Conservation (phyloP, 2,113 vertebrate genomes). For the Tragelaphus imberbis region DNA sequence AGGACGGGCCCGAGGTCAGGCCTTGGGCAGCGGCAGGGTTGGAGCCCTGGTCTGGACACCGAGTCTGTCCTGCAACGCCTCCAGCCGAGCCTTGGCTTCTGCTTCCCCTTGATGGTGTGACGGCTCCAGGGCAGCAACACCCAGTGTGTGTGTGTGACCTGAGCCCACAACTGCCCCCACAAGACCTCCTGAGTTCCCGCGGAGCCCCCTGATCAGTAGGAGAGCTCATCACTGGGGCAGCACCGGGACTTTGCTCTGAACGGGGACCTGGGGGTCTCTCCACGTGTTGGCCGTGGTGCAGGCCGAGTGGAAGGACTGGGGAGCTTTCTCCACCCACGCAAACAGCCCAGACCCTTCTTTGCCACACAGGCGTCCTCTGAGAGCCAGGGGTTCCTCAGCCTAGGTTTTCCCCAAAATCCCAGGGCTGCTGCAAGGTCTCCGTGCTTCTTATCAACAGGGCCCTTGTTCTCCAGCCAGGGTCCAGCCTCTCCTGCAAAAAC, state of each 20-base stretch:
- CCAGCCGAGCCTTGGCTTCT: not conserved
- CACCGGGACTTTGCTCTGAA: fast-evolving
- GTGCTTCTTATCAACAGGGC: not conserved
- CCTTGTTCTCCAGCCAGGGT: not conserved
- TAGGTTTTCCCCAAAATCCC: not conserved
- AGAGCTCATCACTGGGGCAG: fast-evolving
- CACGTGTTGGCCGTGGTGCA: fast-evolving
- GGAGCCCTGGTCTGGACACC: not conserved
- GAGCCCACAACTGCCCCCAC: fast-evolving
- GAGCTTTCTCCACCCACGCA: not conserved
- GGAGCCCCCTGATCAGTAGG: fast-evolving
- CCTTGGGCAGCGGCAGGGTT: not conserved
- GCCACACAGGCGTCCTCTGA: not conserved
- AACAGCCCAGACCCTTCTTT: fast-evolving
- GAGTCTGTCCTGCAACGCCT: not conserved
- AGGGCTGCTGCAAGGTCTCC: not conserved
- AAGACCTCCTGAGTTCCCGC: not conserved
- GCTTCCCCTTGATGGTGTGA: not conserved
- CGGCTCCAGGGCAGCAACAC: fast-evolving
- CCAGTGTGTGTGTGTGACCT: not conserved
- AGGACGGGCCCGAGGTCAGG: too few species aligned
- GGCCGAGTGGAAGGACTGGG: not conserved
- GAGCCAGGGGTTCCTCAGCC: too few species aligned
- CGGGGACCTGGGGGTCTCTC: fast-evolving
- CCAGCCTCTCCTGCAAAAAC: too few species aligned